Base-by-base conservation (phyloP, 53 echinoderm and acorn worm genomes). In the Temnopleurus reevesii region DNA sequence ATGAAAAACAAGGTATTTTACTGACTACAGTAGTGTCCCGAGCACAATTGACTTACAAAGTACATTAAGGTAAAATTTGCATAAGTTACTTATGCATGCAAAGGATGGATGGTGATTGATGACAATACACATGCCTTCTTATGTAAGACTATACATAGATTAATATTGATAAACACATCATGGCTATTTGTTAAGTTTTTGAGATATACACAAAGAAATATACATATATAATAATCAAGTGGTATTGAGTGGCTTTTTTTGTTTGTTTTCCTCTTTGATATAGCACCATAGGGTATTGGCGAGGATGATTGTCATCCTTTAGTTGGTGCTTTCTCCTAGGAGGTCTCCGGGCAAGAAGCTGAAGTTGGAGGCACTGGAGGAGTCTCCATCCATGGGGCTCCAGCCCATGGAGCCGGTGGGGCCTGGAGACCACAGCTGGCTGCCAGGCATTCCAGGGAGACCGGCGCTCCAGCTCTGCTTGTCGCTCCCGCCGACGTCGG, bases 341-440 rank as follows among this genome's bases (percentile, higher is more conserved):
- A 95, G 91, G 59, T 92, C 82, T 53, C 89, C 95, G 18, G 95
- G 95, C 86, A 95, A 90, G 90, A 93, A 95, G 76, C 92, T 92
- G 79, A 93, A 84, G 33, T 92, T 90, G 76, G 90, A 76, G n/a
- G 92, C 59, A 56, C 61, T 90, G 31, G 66, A 54, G 43, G 81
- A 59, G 49, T 89, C 92, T 49, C 89, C 92, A 31, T 80, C 91
- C 55, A 77, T 88, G 26, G 87, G 79, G 53, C 89, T 89, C 93
- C 91, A 91, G 44, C 88, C 82, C 64, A 89, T 77, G 43, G 90
- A 89, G 36, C 87, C 82, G 45, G 91, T 35, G 19, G 91, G 86
- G 30, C 92, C 90, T 45, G 94, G 94, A 25, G 95, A 95, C 91
- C 94, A 93, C 51, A 91, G 89, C 92, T 93, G 93, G 87, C 95